These are phyloP conservation scores for Aplysia californica DNA, from an alignment of 1,140 invertebrate genomes.

Conservation along the genomic window DNA sequence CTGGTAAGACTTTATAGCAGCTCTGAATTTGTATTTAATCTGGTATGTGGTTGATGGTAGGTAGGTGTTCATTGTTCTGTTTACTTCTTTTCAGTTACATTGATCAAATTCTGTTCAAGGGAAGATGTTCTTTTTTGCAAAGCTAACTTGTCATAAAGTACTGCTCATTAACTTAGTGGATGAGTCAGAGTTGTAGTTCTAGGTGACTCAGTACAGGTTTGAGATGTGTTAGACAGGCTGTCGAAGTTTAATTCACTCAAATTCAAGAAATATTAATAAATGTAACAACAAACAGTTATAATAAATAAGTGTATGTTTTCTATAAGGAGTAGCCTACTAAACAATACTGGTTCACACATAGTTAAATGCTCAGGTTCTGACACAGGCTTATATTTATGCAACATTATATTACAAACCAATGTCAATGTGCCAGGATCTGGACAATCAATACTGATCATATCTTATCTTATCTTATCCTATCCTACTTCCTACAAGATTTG, in stretches of 20 bases:
- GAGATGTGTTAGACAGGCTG: too few species aligned
- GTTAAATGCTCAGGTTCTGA: not conserved
- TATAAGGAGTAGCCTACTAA: too few species aligned
- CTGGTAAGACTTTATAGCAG: conserved; percentile 48
- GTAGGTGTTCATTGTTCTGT: not conserved
- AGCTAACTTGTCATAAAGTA: not conserved
- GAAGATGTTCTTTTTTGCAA: not conserved
- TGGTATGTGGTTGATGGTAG: too few species aligned
- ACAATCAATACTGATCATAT: not conserved
- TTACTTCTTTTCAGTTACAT: not conserved
- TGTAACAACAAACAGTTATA: too few species aligned
- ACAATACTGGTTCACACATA: too few species aligned
- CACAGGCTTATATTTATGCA: not conserved
- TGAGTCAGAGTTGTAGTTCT: too few species aligned
- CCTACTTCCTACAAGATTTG: not conserved
- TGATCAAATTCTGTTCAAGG: not conserved
- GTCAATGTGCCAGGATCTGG: not conserved
- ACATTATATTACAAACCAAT: not conserved
- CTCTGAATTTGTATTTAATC: too few species aligned
- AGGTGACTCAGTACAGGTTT: too few species aligned
- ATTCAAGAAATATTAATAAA: too few species aligned
- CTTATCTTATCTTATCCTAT: not conserved
- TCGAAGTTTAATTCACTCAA: too few species aligned
- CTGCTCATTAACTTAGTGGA: too few species aligned
- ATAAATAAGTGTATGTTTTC: too few species aligned